These are phyloP conservation scores for Syrmaticus mikado DNA, from an alignment of 2,113 vertebrate species.

Conservation along the genomic window DNA sequence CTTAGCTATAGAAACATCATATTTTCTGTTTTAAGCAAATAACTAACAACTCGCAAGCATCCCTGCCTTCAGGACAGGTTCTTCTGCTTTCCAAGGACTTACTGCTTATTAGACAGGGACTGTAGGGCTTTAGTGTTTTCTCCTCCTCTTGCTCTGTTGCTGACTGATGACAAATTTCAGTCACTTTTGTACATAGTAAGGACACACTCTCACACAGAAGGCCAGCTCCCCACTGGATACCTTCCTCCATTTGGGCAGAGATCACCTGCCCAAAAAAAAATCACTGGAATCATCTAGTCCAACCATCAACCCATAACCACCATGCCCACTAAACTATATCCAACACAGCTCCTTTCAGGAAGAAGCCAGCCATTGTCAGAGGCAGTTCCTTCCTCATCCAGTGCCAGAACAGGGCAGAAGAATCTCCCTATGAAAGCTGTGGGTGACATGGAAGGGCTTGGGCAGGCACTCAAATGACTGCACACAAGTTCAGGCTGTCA, in stretches of 20 bases:
- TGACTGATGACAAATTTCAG: not conserved
- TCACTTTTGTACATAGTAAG: not conserved
- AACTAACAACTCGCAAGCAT: not conserved
- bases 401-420: not conserved
- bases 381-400: not conserved
- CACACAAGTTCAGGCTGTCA: fast-evolving
- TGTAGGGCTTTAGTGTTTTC: not conserved
- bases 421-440: not conserved
- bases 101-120: not conserved
- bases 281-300: too few species aligned
- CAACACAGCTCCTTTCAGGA: not conserved
- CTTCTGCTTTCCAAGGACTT: not conserved
- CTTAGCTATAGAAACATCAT: not conserved
- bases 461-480: not conserved
- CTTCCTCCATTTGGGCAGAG: not conserved
- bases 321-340: too few species aligned
- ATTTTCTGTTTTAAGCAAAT: not conserved
- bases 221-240: not conserved
- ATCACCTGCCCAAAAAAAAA: not conserved
- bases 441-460: not conserved
- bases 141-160: not conserved
- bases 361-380: not conserved
- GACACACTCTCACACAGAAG: fast-evolving
- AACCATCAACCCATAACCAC: too few species aligned
- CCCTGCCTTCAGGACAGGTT: not conserved